Conservation (phyloP, 1,140 invertebrate species). For the Sycophaga agraensis region DNA sequence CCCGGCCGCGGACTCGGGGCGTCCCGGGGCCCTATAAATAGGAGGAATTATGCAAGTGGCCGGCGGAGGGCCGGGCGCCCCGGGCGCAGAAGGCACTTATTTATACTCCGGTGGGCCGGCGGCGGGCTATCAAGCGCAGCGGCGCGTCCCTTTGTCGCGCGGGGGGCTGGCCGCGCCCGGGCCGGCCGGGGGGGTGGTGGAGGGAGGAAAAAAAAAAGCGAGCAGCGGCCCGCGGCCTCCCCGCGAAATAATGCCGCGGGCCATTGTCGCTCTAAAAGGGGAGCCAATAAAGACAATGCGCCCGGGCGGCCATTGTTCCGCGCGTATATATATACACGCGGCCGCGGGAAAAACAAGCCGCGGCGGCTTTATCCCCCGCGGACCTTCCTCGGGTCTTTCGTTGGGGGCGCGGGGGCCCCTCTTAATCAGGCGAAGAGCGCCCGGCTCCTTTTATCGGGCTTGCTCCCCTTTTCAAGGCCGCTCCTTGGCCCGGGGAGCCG, state of each 20-base stretch:
- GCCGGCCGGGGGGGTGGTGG: background rate
- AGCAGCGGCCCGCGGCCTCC: too few relatives aligned
- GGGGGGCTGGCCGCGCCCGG: background rate
- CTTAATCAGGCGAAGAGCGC: conserved; percentile 28
- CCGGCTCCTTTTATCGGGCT: background rate
- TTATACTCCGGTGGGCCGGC: conserved; percentile 21
- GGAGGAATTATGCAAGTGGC: too few relatives aligned
- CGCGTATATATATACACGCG: conserved; percentile 11
- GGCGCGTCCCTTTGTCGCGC: conserved; percentile 15
- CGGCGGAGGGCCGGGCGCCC: too few relatives aligned
- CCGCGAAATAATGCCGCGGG: conserved; percentile 29
- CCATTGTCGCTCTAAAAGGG: conserved; percentile 26
- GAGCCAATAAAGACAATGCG: conserved; percentile 29
- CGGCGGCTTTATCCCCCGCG: too few relatives aligned
- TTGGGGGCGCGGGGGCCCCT: too few relatives aligned
- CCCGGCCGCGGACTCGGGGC: background rate
- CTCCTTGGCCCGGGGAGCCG: too few relatives aligned
- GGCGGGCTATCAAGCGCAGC: conserved; percentile 5
- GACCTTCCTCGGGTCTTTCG: too few relatives aligned
- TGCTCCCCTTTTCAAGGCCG: too few relatives aligned
- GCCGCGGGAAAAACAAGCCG: background rate
- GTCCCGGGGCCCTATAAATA: too few relatives aligned
- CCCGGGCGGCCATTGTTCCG: conserved; percentile 27
- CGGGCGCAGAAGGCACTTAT: conserved; percentile 5
- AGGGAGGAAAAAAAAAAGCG: background rate